These are phyloP conservation scores for Amblyjoppa proteus DNA, from an alignment of 2,888 invertebrate species.

Conservation along the genomic window DNA sequence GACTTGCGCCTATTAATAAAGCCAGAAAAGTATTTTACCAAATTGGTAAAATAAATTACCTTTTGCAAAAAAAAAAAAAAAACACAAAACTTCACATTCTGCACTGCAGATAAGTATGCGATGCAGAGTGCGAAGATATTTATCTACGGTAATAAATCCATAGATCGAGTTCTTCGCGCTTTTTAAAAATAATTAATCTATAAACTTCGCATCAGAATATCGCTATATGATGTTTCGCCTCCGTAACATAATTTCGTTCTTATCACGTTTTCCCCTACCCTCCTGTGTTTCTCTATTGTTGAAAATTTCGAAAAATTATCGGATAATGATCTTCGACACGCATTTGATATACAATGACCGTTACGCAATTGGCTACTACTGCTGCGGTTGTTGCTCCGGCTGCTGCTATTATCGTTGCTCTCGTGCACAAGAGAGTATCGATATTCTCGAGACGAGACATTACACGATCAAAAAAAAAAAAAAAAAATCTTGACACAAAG, in stretches of 20 bases:
- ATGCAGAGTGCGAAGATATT: no score
- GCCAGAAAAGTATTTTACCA: no score
- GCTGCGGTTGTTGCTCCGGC: neutral
- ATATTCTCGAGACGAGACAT: conserved; percentile 44
- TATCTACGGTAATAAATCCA: no score
- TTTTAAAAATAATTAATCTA: no score
- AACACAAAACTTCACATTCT: no score
- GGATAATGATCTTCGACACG: conserved; percentile 54
- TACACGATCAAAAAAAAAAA: conserved; percentile 4
- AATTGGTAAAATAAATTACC: no score
- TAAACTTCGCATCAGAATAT: no score
- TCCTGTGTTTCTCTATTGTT: conserved; percentile 41
- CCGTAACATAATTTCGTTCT: neutral
- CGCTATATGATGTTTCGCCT: neutral
- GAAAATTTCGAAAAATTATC: conserved; percentile 30
- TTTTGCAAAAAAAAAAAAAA: no score
- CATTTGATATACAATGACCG: conserved; percentile 53
- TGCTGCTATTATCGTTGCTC: conserved; percentile 5
- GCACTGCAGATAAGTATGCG: no score
- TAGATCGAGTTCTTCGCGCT: no score
- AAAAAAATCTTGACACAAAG: conserved; percentile 22
- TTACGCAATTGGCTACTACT: conserved; percentile 45
- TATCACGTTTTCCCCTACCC: conserved; percentile 23
- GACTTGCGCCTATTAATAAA: no score
- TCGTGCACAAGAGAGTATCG: conserved; percentile 15